These are phyloP conservation scores for Bolborhynchus lineola DNA, from an alignment of 2,113 vertebrate genomes.

Conservation along the genomic window DNA sequence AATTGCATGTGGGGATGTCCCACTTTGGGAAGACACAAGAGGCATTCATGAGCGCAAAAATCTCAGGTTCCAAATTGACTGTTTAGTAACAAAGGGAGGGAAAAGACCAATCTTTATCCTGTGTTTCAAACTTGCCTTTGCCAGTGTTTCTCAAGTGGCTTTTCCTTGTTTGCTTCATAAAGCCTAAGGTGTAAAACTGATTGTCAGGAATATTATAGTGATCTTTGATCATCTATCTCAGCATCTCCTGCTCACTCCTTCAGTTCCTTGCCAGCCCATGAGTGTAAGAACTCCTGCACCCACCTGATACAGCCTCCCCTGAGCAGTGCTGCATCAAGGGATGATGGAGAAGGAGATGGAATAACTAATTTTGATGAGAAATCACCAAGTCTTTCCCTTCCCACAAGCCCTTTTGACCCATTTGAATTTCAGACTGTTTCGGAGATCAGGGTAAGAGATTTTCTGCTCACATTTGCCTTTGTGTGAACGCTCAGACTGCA, in stretches of 20 bases:
- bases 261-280: background rate
- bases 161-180: background rate
- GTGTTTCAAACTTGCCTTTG: background rate
- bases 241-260: background rate
- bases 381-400: background rate
- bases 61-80: background rate
- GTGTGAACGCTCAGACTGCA: background rate
- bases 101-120: background rate
- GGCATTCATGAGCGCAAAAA: background rate
- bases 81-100: background rate
- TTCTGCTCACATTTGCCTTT: background rate
- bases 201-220: background rate
- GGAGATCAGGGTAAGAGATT: background rate
- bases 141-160: background rate
- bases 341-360: background rate
- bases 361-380: background rate
- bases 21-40: constrained; percentile 19
- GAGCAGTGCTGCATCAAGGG: background rate
- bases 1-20: constrained; percentile 38
- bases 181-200: fast-evolving
- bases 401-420: background rate
- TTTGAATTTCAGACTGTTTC: background rate
- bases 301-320: background rate
- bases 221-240: background rate
- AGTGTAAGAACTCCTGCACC: background rate